Percentiles rank a stretch among this genome's conserved stretches.
These are phyloP conservation scores for Phallusia fumigata DNA, from an alignment of 23 tunicate species.

Conservation along the genomic window DNA sequence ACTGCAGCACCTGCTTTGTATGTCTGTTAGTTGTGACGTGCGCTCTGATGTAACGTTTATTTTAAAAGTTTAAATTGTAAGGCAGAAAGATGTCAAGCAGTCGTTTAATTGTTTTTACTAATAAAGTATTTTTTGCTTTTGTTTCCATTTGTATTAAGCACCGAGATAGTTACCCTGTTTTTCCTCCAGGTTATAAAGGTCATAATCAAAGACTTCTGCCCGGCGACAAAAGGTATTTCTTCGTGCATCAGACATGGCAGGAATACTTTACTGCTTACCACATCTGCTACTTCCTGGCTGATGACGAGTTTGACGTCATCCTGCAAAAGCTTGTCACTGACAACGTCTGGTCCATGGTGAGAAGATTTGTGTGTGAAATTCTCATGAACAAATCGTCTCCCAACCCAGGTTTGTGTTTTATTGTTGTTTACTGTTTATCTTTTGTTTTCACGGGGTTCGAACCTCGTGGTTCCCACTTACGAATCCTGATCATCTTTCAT, in stretches of 20 bases:
- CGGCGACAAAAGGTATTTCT: neutral
- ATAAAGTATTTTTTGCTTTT: too few species aligned
- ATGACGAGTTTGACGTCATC: neutral
- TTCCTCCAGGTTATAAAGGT: neutral
- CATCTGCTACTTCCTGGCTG: neutral
- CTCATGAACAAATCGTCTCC: neutral
- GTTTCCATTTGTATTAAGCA: neutral
- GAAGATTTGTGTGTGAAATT: neutral
- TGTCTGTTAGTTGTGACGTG: too few species aligned
- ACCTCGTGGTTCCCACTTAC: too few species aligned
- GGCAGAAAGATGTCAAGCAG: too few species aligned
- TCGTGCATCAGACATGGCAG: conserved; percentile 3
- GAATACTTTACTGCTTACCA: neutral
- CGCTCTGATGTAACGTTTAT: too few species aligned
- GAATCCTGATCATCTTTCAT: too few species aligned
- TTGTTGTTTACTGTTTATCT: too few species aligned
- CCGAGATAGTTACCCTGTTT: neutral
- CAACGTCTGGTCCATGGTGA: neutral
- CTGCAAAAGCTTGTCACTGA: neutral
- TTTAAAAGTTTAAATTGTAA: too few species aligned
- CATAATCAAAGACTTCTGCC: neutral
- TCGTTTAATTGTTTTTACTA: too few species aligned
- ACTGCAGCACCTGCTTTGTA: too few species aligned
- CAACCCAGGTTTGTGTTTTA: neutral
- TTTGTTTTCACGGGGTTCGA: too few species aligned